Evolutionary conservation across 2,888 invertebrate species (phyloP).

Genomic region (Cyclophora albipunctata): DNA sequence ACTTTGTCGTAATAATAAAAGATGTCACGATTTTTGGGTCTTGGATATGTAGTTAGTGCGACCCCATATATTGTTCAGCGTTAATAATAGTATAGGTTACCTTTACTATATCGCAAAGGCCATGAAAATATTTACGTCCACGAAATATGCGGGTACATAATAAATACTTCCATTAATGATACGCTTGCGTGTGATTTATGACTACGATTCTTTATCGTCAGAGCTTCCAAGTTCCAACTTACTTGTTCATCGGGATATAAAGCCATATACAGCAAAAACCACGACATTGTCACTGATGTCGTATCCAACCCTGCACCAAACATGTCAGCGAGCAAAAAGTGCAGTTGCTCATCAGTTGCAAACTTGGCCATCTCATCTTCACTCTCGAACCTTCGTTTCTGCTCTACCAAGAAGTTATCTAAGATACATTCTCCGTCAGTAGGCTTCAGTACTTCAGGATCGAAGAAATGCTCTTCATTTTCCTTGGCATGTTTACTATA

Average conservation of each 20-base stretch:
- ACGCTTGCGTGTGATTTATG: no score
- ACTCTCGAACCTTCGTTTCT: constrained; percentile 61
- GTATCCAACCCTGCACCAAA: constrained; percentile 93
- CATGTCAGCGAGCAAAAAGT: constrained; percentile 85
- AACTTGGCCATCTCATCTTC: constrained; percentile 59
- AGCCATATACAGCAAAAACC: constrained; percentile 88
- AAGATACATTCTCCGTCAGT: constrained; percentile 74
- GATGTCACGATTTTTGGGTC: no score
- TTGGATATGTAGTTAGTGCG: no score
- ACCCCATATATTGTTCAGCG: no score
- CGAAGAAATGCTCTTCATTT: constrained; percentile 56
- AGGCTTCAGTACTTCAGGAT: constrained; percentile 50
- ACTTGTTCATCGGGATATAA: constrained; percentile 80
- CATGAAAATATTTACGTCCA: no score
- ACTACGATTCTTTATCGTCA: no score
- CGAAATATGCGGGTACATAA: no score
- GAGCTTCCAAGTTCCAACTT: neutral
- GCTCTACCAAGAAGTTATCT: constrained; percentile 79
- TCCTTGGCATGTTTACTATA: constrained; percentile 52
- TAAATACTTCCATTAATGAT: no score
- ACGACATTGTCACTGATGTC: constrained; percentile 84
- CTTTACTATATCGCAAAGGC: no score
- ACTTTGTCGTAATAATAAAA: no score
- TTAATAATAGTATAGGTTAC: no score
- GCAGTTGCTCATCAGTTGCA: constrained; percentile 80